A percentile compares a stretch with the other conserved stretches of the same genome.
These are phyloP conservation scores for Julus scandinavius DNA, from an alignment of 2,888 invertebrate species.

Conservation along the genomic window DNA sequence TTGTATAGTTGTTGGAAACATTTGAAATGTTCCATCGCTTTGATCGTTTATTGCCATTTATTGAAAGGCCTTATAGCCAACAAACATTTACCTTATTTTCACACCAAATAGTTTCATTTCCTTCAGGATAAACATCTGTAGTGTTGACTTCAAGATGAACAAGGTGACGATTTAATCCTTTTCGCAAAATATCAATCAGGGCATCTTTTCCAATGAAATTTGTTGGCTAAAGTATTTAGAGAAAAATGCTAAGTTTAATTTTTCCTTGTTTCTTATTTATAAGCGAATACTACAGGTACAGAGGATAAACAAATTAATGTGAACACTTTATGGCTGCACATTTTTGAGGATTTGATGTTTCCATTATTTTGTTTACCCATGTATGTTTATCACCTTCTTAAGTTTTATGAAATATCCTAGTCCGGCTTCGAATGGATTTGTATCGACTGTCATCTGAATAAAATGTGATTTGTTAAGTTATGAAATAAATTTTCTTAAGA, in stretches of 20 bases:
- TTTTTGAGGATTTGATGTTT: too few relatives aligned
- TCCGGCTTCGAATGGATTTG: constrained; percentile 67
- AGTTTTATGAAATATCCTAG: constrained; percentile 64
- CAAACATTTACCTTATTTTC: constrained; percentile 59
- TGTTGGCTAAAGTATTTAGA: constrained; percentile 57
- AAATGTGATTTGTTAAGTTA: neutral
- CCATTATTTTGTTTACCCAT: neutral
- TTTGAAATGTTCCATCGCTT: too few relatives aligned
- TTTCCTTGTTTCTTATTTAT: too few relatives aligned
- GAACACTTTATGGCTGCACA: too few relatives aligned
- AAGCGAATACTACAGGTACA: too few relatives aligned
- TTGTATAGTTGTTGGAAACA: too few relatives aligned
- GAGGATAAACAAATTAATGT: too few relatives aligned
- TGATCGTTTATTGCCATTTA: too few relatives aligned
- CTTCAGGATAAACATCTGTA: constrained; percentile 63
- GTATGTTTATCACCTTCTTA: constrained; percentile 62
- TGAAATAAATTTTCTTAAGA: neutral
- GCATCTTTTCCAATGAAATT: constrained; percentile 64
- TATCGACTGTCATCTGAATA: constrained; percentile 67
- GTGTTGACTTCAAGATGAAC: constrained; percentile 62
- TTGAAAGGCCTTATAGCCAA: too few relatives aligned
- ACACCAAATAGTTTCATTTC: constrained; percentile 64
- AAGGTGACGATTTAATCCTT: constrained; percentile 60
- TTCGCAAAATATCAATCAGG: constrained; percentile 60
- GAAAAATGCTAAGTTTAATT: neutral